Evolutionary conservation across 1,140 invertebrate genomes (phyloP).

Genomic region (Drosophila albomicans): DNA sequence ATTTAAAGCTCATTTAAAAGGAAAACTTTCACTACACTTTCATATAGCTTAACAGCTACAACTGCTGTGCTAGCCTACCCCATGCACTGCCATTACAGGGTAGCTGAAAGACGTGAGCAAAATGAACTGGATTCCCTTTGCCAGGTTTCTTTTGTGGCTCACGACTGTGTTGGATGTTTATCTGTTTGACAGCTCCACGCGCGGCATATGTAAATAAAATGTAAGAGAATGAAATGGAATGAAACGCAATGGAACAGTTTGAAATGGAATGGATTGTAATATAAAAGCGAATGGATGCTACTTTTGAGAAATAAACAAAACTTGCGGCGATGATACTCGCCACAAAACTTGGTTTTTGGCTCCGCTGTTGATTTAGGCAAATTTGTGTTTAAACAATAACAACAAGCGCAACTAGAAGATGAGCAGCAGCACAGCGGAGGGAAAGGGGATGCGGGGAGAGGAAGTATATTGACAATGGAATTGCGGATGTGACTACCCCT

Average conservation of each 20-base stretch:
- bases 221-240: slow-evolving; percentile 48
- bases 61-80: too few species aligned
- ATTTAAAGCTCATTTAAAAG: too few species aligned
- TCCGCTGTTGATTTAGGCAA: slow-evolving; percentile 77
- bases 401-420: slow-evolving; percentile 32
- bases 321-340: slow-evolving; percentile 41
- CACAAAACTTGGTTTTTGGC: slow-evolving; percentile 36
- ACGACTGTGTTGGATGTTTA: slow-evolving; percentile 3
- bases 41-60: too few species aligned
- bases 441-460: background rate
- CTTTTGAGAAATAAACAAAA: slow-evolving; percentile 60
- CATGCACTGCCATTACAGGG: slow-evolving; percentile 9
- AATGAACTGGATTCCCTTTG: slow-evolving; percentile 7
- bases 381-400: slow-evolving; percentile 67
- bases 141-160: background rate
- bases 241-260: slow-evolving; percentile 6
- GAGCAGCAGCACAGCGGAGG: background rate
- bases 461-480: slow-evolving; percentile 45
- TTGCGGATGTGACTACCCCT: slow-evolving; percentile 52
- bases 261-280: background rate
- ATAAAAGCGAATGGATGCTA: slow-evolving; percentile 43
- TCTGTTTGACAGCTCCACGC: slow-evolving; percentile 54
- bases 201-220: slow-evolving; percentile 70
- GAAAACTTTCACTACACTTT: too few species aligned
- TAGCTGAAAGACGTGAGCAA: slow-evolving; percentile 17